Evolutionary conservation across 2,797 vertebrate species (phyloP).

Genomic region (Enteromius fasciolatus): DNA sequence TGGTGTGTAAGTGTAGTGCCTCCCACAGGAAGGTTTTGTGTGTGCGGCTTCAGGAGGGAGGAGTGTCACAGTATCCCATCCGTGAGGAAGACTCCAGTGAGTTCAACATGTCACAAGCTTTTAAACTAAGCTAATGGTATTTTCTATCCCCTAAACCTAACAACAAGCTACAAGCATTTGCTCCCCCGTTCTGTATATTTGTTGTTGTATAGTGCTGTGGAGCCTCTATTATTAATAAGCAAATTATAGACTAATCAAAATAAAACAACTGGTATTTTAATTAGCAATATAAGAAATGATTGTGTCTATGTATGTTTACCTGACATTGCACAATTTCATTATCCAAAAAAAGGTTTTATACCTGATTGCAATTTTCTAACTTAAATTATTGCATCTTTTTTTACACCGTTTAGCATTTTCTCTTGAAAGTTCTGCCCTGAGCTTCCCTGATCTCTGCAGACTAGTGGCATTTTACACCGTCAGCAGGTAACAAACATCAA

Average conservation of each 20-base stretch:
- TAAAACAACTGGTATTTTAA: neutral
- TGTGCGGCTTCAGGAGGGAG: constrained; percentile 75
- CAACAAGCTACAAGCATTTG: constrained; percentile 3
- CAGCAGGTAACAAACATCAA: constrained; percentile 73
- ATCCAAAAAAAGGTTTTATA: neutral
- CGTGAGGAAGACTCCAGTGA: constrained; percentile 86
- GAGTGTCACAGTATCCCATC: constrained; percentile 83
- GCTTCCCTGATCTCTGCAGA: constrained; percentile 86
- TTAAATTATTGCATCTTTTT: neutral
- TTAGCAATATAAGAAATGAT: neutral
- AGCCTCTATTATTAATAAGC: neutral
- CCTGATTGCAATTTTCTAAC: neutral
- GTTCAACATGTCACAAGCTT: constrained; percentile 51
- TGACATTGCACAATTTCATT: neutral
- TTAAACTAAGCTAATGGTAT: neutral
- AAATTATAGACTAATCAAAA: neutral
- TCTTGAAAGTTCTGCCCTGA: constrained; percentile 83
- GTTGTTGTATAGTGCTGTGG: neutral
- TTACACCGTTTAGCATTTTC: constrained; percentile 75
- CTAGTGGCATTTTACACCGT: constrained; percentile 88
- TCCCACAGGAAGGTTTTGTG: constrained; percentile 85
- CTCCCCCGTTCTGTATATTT: neutral
- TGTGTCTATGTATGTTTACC: neutral
- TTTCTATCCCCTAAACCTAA: neutral
- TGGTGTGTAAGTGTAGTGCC: constrained; percentile 86